A percentile compares a stretch with the other conserved stretches of the same genome.
Conservation (phyloP, 2,888 invertebrate genomes). For the Epinotia bilunana region DNA sequence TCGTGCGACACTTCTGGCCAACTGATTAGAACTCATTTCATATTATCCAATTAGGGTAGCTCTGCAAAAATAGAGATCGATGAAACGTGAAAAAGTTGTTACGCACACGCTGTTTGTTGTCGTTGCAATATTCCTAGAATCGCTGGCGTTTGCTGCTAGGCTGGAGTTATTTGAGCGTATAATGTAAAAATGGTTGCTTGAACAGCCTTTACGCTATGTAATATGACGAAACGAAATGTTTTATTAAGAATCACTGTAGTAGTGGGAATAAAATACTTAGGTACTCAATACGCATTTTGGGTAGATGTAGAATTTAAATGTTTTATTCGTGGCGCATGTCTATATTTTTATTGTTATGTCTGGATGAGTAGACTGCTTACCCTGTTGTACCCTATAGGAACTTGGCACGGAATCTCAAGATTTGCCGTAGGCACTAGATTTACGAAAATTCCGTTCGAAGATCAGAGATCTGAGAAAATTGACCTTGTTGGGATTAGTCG, state of each 20-base stretch:
- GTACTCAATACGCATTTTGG: neutral
- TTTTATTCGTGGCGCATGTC: too few relatives aligned
- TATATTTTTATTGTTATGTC: too few relatives aligned
- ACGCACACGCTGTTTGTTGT: slow-evolving; percentile 43
- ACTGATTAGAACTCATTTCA: slow-evolving; percentile 65
- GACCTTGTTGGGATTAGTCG: too few relatives aligned
- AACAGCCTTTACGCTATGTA: slow-evolving; percentile 51
- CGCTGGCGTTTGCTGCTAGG: slow-evolving; percentile 51
- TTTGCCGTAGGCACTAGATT: too few relatives aligned
- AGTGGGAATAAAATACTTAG: neutral
- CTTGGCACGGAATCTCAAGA: too few relatives aligned
- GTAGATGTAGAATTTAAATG: neutral
- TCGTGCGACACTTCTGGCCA: slow-evolving; percentile 57
- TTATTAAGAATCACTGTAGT: neutral
- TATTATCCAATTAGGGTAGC: slow-evolving; percentile 60
- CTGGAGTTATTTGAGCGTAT: slow-evolving; percentile 58
- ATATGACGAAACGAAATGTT: slow-evolving; percentile 24
- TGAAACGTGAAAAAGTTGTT: slow-evolving; percentile 46
- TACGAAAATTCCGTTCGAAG: too few relatives aligned
- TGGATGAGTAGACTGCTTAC: too few relatives aligned
- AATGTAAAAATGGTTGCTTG: slow-evolving; percentile 57
- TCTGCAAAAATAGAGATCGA: slow-evolving; percentile 52
- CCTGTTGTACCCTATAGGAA: too few relatives aligned
- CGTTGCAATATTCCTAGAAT: slow-evolving; percentile 54
- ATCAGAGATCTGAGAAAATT: too few relatives aligned